Evolutionary conservation across 2,888 invertebrate species (phyloP), one percentile per base, ranked within the genome.

Genomic region (Drosophila mimica): DNA sequence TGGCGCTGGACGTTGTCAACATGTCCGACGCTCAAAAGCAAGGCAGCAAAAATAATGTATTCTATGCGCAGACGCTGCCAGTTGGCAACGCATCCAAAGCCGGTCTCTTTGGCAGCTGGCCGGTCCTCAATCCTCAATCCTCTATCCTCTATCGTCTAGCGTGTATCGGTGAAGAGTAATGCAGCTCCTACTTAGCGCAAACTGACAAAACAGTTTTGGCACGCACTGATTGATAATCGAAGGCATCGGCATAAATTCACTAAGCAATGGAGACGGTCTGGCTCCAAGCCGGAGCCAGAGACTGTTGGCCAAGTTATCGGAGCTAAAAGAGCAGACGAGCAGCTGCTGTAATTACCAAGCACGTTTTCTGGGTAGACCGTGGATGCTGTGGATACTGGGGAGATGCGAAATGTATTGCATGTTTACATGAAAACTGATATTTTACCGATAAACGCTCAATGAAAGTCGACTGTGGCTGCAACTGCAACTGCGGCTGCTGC

Each of bases 381-480:
- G 66, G 31, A 48, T 46, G 33, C 20, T 58, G 58, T 28, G 36
- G 43, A 20, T 54, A 63, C 40, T 56, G 79, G 52, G 65, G 70
- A 83, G 84, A 81, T 80, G 84, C 86, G 80, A 88, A 90, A 88
- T 87, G 78, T 89, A 88, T 88, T 88, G 88, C 88, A 90, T 88
- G 90, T 88, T 88, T 90, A 90, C 90, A 89, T 88, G 90, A 88
- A 89, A 88, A 83, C 84, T 80, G 90, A 90, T 88, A 88, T 82
- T 82, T 76, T 74, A 72, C 77, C 87, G 87, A 88, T 90, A 88
- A 89, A 88, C 86, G 90, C 74, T 89, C 90, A 88, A 88, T 89
- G 87, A 88, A 88, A 88, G 87, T 88, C 76, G 83, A 61, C 66
- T 65, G 68, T 64, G 62, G 67, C 69, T 76, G 70, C 62, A 69